Evolutionary conservation across 2,888 invertebrate genomes (phyloP), one percentile per base, ranked within the genome.

Genomic region (Polydrusus tereticollis): DNA sequence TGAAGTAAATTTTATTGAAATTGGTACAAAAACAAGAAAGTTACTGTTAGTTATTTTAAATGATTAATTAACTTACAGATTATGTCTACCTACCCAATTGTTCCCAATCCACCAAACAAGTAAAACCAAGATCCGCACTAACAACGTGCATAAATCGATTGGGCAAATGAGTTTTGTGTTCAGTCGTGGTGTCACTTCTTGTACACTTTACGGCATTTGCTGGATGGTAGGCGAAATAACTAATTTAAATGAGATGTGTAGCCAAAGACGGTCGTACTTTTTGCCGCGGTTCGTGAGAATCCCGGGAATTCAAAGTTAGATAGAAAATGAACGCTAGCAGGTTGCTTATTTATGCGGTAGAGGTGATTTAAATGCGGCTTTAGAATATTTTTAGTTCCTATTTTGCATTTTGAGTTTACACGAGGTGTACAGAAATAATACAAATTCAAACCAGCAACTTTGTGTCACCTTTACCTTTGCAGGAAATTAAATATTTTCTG

Each of bases 111-210:
- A 5, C 14, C 14, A 26, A 50, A 26, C 50, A n/a, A 26, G 14
- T 14, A n/a, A 50, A 50, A 26, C 23, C 38, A n/a, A 63, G 50
- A 38, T 63, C 36, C 20, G 29, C 65, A 64, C 52, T 69, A 75
- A 72, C 75, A 62, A 73, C 69, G 43, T 47, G 52, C 73, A 73
- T 75, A 75, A 75, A 71, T 73, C 57, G 50, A 57, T 52, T 23
- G 50, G 66, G 67, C 74, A 75, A 75, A 75, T 75, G 67, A 69
- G 65, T 72, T 68, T 63, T 69, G 59, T 71, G 69, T 73, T 69
- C 59, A 43, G 36, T 43, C 62, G 20, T 14, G 55, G 26, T 64
- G 69, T 70, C 69, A 47, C 33, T 63, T 55, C 64, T 43, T 52
- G 21, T 52, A 57, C 60, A 58, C 14, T 66, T 64, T 64, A 71